Base-by-base conservation (phyloP, 2,797 vertebrate species). In the Hemibagrus guttatus region DNA sequence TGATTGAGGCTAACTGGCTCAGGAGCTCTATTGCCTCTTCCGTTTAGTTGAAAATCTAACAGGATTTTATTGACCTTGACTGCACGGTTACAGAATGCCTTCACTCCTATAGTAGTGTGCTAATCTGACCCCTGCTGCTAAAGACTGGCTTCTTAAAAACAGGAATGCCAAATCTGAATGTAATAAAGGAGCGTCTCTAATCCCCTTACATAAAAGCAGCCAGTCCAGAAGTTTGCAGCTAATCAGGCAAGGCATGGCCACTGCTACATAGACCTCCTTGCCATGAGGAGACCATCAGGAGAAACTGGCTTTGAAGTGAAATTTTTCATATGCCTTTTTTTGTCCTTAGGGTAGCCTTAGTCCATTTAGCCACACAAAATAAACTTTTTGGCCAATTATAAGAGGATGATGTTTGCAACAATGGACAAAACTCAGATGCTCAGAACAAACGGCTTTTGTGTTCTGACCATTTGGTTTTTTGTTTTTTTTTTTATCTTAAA, bases 1-100 rank as follows among this genome's bases (percentile, higher is more conserved):
- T 63, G n/a, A 56, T 23, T 19, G 17, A 58, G 75, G 54, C 17
- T 63, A 68, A 76, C 23, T 0, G 59, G 68, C 64, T 81, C 80
- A 61, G 68, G 46, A 71, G 66, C 71, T 79, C 75, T 69, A 71
- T 68, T 39, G 78, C 52, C 80, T 78, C 88, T 87, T 91, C 87
- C 76, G 69, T 85, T 84, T 85, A 79, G 81, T 85, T 87, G 83
- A 84, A 88, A 87, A 83, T 3, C 54, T 88, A 91, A 91, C 86
- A 88, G 86, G 90, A 85, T 91, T 90, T 87, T 59, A 46, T 79
- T 82, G 87, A 66, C 59, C 88, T 89, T 91, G 86, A 89, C 82
- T 78, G 80, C 68, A 80, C 21, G 42, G 83, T 75, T 88, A 59
- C 42, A 71, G 54, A 58, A 39, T 84, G 23, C 88, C 88, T 87